A percentile compares a stretch with the other conserved stretches of the same genome.
phyloP scores from a whole-genome alignment of 2,797 vertebrate species.

The Mormyrus hasselquistii region DNA sequence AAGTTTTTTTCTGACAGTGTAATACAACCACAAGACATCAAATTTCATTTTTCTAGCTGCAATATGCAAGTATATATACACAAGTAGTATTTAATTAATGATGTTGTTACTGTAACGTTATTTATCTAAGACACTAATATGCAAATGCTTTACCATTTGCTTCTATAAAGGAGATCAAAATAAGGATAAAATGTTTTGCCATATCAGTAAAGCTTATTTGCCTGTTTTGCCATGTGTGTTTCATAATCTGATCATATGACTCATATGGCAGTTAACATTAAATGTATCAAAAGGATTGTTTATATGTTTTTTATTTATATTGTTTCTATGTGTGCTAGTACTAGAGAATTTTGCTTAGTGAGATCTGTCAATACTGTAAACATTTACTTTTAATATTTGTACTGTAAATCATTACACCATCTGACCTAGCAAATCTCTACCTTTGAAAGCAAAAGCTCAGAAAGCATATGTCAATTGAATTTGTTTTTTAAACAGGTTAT shows the following conservation, averaged over 20 bases:
- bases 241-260: not conserved
- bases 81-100: not conserved
- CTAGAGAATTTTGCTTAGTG: not conserved
- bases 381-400: conserved; percentile 3
- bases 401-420: not conserved
- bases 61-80: not conserved
- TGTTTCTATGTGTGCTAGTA: not conserved
- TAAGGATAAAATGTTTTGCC: not conserved
- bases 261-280: not conserved
- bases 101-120: not conserved
- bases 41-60: not conserved
- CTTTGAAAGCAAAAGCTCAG: not conserved
- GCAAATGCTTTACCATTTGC: not conserved
- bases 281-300: not conserved
- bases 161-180: not conserved
- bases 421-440: not conserved
- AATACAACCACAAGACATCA: not conserved
- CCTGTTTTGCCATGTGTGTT: not conserved
- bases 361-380: not conserved
- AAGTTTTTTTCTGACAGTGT: not conserved
- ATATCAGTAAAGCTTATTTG: not conserved
- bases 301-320: not conserved
- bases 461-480: not conserved
- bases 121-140: not conserved
- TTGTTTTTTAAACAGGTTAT: not conserved